These are phyloP conservation scores for Clivina fossor DNA, from an alignment of 2,888 invertebrate species.

Conservation along the genomic window DNA sequence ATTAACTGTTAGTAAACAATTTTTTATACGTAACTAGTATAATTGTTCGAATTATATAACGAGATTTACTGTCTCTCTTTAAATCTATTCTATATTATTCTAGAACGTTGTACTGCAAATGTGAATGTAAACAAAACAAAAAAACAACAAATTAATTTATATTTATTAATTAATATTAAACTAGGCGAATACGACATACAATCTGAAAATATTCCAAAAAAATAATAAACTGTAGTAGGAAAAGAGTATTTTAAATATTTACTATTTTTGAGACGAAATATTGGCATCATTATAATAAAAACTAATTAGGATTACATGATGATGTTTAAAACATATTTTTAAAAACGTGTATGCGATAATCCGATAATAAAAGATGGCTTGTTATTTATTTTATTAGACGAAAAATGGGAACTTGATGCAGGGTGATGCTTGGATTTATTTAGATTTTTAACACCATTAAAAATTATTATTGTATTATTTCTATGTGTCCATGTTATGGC, in stretches of 20 bases:
- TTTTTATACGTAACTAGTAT: conserved; percentile 32
- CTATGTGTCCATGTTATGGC: conserved; percentile 11
- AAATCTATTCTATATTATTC: conserved; percentile 11
- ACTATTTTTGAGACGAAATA: conserved; percentile 31
- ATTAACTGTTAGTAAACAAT: conserved; percentile 30
- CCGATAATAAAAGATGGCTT: not conserved
- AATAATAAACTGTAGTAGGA: conserved; percentile 10
- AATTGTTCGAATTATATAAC: conserved; percentile 16
- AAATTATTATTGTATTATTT: too few species aligned
- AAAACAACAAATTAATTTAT: not conserved
- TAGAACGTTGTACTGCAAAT: conserved; percentile 22
- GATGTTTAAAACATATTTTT: conserved; percentile 26
- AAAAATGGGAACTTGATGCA: conserved; percentile 1
- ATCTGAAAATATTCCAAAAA: conserved; percentile 2
- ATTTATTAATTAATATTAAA: not conserved
- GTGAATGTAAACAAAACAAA: conserved; percentile 17
- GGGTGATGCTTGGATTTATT: not conserved
- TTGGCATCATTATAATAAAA: conserved; percentile 24
- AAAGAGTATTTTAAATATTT: conserved; percentile 25
- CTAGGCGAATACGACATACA: not conserved
- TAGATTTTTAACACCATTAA: not conserved
- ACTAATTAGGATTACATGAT: not conserved
- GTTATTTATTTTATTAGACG: not conserved
- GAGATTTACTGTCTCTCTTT: conserved; percentile 9
- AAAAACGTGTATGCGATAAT: too few species aligned